Percentiles rank a stretch among this genome's conserved stretches.
Conservation (phyloP, 2,113 vertebrate genomes). For the Narcine bancroftii region DNA sequence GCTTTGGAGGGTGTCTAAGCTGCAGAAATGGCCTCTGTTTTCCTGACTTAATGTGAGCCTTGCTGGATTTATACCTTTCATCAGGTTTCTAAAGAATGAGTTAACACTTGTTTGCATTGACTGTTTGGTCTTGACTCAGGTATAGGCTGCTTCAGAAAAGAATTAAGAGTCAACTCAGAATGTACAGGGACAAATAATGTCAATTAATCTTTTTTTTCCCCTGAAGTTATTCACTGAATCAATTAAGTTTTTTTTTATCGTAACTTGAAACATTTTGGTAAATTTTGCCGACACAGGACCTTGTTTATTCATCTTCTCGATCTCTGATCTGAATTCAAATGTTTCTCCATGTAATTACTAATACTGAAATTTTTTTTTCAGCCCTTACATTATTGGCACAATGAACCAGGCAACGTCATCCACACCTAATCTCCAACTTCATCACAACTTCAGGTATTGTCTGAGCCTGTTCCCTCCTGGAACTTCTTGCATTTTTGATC, state of each 20-base stretch:
- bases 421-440: slow-evolving; percentile 90
- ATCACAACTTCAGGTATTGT: slow-evolving; percentile 92
- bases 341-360: not conserved
- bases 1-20: not conserved
- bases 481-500: not conserved
- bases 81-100: not conserved
- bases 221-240: not conserved
- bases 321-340: not conserved
- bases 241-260: not conserved
- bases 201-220: not conserved
- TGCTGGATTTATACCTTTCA: not conserved
- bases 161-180: not conserved
- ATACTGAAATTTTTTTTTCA: slow-evolving; percentile 44
- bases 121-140: not conserved
- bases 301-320: not conserved
- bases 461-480: not conserved
- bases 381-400: slow-evolving; percentile 93
- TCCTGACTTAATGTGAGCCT: not conserved
- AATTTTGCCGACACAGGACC: not conserved
- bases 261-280: not conserved
- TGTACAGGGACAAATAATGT: not conserved
- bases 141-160: not conserved
- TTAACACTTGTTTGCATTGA: not conserved
- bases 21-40: not conserved
- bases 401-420: slow-evolving; percentile 99